These are phyloP conservation scores for Myripristis jacobus DNA, from an alignment of 2,797 vertebrate species.

Conservation along the genomic window DNA sequence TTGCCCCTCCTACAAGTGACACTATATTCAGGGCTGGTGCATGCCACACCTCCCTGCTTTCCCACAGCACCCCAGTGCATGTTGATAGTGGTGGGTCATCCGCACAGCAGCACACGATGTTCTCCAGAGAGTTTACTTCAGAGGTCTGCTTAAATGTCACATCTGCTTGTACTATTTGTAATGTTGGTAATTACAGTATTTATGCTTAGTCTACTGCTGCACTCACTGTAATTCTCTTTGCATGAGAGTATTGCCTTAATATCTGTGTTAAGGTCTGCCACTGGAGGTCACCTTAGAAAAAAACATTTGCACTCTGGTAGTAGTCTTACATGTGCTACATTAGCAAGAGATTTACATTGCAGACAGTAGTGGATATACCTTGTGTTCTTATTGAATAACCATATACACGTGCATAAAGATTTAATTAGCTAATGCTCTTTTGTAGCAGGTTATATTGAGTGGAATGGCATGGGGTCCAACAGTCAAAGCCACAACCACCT, in stretches of 20 bases:
- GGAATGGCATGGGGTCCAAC: too few relatives aligned
- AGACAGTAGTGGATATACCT: background rate
- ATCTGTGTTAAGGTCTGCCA: too few relatives aligned
- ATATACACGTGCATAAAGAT: background rate
- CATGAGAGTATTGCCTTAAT: too few relatives aligned
- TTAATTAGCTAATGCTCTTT: background rate
- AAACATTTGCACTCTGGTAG: background rate
- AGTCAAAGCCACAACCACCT: too few relatives aligned
- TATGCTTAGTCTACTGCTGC: background rate
- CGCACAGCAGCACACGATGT: slow-evolving; percentile 5
- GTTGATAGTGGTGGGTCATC: slow-evolving; percentile 7
- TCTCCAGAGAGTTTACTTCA: background rate
- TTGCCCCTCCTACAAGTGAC: slow-evolving; percentile 73
- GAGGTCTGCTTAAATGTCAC: background rate
- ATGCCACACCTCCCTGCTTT: slow-evolving; percentile 38
- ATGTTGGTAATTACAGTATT: background rate
- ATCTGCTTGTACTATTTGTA: background rate
- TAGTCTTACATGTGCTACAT: background rate
- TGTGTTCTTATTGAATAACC: background rate
- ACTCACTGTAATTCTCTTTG: background rate
- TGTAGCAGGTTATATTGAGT: too few relatives aligned
- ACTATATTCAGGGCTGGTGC: slow-evolving; percentile 38
- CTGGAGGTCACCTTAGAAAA: too few relatives aligned
- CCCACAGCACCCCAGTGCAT: slow-evolving; percentile 18
- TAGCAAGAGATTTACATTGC: background rate